Evolutionary conservation across 1,140 invertebrate species (phyloP).

Genomic region (Hyphantria cunea): DNA sequence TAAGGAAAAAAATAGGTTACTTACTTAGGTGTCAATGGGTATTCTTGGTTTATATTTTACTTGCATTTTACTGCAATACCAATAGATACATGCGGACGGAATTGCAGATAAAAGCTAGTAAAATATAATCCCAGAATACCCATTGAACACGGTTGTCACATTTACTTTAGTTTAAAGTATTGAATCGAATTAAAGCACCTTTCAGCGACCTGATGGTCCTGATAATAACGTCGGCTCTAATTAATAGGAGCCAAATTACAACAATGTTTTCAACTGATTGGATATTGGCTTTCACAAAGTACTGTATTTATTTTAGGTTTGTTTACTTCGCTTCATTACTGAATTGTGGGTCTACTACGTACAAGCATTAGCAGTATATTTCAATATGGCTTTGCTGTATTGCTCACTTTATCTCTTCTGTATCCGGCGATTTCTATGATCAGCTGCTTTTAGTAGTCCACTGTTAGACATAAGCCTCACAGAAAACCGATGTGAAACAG

Average conservation of each 20-base stretch:
- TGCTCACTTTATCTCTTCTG: no score
- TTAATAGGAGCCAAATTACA: slow-evolving; percentile 36
- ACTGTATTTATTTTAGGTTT: slow-evolving; percentile 12
- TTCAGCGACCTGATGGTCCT: slow-evolving; percentile 16
- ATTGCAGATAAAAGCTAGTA: neutral
- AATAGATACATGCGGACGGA: no score
- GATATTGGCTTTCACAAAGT: slow-evolving; percentile 30
- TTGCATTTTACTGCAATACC: no score
- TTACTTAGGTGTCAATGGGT: no score
- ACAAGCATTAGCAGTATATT: no score
- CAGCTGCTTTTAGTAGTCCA: no score
- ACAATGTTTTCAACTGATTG: slow-evolving; percentile 33
- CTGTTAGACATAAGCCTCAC: no score
- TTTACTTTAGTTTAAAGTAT: slow-evolving; percentile 1
- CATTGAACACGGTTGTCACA: neutral
- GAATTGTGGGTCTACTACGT: neutral
- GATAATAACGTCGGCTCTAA: slow-evolving; percentile 26
- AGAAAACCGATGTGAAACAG: no score
- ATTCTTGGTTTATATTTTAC: no score
- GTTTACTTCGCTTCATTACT: neutral
- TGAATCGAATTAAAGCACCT: slow-evolving; percentile 30
- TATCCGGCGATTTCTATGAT: no score
- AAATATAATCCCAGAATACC: neutral
- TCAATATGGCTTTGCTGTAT: no score
- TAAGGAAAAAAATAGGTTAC: no score